Percentiles rank a stretch among this genome's conserved stretches.
Evolutionary conservation across 2,888 invertebrate genomes (phyloP).

Genomic region (Agonum fuliginosum): DNA sequence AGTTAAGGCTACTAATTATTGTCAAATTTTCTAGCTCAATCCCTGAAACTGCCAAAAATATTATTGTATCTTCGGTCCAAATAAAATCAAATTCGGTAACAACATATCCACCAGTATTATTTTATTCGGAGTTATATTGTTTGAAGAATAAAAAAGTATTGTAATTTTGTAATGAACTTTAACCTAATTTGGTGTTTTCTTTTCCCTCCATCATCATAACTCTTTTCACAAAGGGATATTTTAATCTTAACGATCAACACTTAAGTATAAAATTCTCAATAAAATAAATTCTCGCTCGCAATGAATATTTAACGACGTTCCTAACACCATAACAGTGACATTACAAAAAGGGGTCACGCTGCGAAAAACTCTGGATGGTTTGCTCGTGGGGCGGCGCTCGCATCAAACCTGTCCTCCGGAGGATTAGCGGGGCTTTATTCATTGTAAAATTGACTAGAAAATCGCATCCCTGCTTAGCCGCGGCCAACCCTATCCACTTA

Average conservation of each 20-base stretch:
- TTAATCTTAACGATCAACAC: slow-evolving; percentile 31
- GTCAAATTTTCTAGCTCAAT: no score
- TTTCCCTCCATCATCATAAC: no score
- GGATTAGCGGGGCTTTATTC: slow-evolving; percentile 67
- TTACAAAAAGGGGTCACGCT: slow-evolving; percentile 56
- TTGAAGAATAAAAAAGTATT: no score
- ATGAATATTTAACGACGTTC: slow-evolving; percentile 52
- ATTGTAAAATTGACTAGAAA: slow-evolving; percentile 72
- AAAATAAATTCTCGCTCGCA: slow-evolving; percentile 42
- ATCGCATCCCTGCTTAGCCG: slow-evolving; percentile 68
- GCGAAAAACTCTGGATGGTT: slow-evolving; percentile 12
- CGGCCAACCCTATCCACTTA: slow-evolving; percentile 67
- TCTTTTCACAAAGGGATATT: no score
- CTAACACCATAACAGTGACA: slow-evolving; percentile 50
- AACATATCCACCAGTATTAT: no score
- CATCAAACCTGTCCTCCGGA: slow-evolving; percentile 58
- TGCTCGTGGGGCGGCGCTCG: background rate
- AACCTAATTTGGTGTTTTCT: no score
- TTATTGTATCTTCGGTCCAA: no score
- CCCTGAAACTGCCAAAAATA: no score
- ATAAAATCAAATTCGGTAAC: no score
- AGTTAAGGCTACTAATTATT: no score
- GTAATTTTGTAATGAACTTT: no score
- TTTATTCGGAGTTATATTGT: no score
- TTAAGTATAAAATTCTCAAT: slow-evolving; percentile 46